Evolutionary conservation across 2,888 invertebrate genomes (phyloP), one percentile per base, ranked within the genome.

Genomic region (Dendrolimus pini): DNA sequence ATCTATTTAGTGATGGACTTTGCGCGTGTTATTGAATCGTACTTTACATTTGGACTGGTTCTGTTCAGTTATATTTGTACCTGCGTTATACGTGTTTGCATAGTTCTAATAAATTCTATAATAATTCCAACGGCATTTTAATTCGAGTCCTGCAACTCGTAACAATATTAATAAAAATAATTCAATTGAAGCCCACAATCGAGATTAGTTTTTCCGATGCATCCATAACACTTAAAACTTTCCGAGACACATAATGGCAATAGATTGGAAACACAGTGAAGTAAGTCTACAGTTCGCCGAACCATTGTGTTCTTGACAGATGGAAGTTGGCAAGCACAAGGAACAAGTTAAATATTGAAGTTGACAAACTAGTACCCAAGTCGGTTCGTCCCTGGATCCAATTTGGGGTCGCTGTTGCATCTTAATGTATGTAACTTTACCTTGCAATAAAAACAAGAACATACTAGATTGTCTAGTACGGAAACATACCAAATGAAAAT

Each of bases 341-440:
- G 77, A 71, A 66, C 78, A 83, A 83, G 81, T 82, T 80, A 81
- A 85, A 85, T 84, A 85, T 83, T 83, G 77, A 77, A 83, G 77
- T 83, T 83, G 81, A 80, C 82, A 78, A 84, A 83, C 80, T 81
- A 69, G 67, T 66, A 64, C 70, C 69, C 65, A 71, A 78, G 75
- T 74, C 72, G 73, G 71, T 68, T 67, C 71, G 63, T 61, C 63
- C 63, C 61, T 67, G 68, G 68, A 74, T 77, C 69, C 72, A 75
- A 77, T 76, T 73, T 74, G 70, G 69, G 70, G 74, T 68, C 72
- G 68, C 65, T 64, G 65, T 69, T 66, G 65, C 59, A 61, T 65
- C 62, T 65, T 63, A 58, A 47, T 47, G 47, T 54, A 47, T 47
- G 47, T 54, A 18, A 54, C 12, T 54, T 30, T 18, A n/a, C 9